Percentiles rank a stretch among this genome's conserved stretches.
phyloP scores from a whole-genome alignment of 2,888 invertebrate species.

The Gandaritis pyraliata region DNA sequence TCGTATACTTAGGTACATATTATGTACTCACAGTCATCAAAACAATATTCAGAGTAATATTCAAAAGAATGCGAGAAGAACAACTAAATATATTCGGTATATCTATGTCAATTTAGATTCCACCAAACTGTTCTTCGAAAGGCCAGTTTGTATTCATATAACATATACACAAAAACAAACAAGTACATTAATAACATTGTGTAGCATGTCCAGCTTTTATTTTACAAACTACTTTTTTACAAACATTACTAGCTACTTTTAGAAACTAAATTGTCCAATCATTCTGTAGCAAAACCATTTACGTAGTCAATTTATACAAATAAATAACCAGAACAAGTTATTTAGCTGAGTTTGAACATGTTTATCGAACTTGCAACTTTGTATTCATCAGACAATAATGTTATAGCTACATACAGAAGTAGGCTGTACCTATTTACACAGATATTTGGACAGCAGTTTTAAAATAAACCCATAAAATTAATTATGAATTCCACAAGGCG shows the following conservation, averaged over 20 bases:
- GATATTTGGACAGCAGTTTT: conserved; percentile 16
- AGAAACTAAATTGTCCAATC: background rate
- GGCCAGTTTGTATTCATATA: no score
- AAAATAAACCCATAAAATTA: conserved; percentile 30
- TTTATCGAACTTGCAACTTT: background rate
- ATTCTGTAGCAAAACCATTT: background rate
- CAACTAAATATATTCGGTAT: no score
- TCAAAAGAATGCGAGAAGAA: no score
- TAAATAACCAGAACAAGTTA: conserved; percentile 2
- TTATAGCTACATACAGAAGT: no score
- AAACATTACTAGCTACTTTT: background rate
- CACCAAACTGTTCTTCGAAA: no score
- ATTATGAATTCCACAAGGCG: conserved; percentile 37
- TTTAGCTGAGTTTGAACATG: background rate
- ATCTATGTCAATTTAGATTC: no score
- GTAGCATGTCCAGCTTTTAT: background rate
- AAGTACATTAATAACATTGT: no score
- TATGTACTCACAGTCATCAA: no score
- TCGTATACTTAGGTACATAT: no score
- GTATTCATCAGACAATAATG: background rate
- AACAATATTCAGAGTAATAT: no score
- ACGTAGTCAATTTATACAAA: conserved; percentile 4
- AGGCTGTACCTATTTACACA: background rate
- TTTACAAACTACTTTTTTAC: background rate
- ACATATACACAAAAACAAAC: no score